These are phyloP conservation scores for Lamprotornis superbus DNA, from an alignment of 2,113 vertebrate species.

Conservation along the genomic window DNA sequence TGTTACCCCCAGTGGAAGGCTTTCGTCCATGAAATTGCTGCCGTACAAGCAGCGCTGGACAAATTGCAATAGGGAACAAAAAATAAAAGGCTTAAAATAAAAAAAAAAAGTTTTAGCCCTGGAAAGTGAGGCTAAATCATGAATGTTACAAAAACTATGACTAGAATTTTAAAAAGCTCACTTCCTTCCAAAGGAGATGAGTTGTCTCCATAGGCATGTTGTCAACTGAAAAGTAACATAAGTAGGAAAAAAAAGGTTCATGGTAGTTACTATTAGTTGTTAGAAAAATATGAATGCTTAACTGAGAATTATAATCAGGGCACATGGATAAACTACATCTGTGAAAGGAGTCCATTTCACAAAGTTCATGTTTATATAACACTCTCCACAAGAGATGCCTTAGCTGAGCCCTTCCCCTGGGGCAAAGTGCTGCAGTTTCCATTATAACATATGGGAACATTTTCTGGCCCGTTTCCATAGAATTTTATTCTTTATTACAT, in stretches of 20 bases:
- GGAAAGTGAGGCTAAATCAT: not conserved
- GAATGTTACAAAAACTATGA: not conserved
- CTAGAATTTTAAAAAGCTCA: not conserved
- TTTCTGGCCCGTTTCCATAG: not conserved
- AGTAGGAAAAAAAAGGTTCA: not conserved
- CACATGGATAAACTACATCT: not conserved
- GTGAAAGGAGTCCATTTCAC: not conserved
- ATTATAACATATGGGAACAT: not conserved
- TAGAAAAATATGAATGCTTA: not conserved
- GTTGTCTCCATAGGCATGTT: not conserved
- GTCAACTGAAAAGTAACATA: not conserved
- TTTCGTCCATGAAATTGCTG: constrained; percentile 62
- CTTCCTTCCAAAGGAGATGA: not conserved
- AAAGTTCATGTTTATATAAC: not conserved
- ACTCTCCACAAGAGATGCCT: not conserved
- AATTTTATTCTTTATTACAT: not conserved
- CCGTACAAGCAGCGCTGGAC: not conserved
- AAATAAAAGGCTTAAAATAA: not conserved
- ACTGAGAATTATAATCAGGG: not conserved
- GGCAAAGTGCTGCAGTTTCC: not conserved
- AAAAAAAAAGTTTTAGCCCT: not conserved
- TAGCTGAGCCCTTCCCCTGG: not conserved
- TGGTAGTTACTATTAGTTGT: not conserved
- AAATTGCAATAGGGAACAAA: not conserved
- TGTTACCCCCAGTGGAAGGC: constrained; percentile 26